These are phyloP conservation scores for Apus apus DNA, from an alignment of 2,113 vertebrate species.

Conservation along the genomic window DNA sequence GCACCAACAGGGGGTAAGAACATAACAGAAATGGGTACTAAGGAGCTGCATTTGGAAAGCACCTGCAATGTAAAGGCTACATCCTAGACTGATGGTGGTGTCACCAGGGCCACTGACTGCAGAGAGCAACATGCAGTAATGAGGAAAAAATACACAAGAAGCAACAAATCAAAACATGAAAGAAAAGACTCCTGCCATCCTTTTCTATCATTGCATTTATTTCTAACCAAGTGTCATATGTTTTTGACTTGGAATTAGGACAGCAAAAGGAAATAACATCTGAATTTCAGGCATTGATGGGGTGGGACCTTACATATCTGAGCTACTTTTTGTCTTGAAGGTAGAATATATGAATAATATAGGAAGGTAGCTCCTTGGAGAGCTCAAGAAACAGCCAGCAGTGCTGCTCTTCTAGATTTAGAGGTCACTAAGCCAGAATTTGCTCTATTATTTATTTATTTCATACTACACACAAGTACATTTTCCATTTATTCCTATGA, in stretches of 20 bases:
- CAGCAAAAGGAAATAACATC: background rate
- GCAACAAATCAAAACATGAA: background rate
- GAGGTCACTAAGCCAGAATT: constrained; percentile 5
- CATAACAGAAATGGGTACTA: background rate
- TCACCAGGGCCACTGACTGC: background rate
- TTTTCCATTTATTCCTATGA: constrained; percentile 14
- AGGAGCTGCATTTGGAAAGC: background rate
- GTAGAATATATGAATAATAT: background rate
- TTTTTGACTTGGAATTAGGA: background rate
- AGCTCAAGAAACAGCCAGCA: background rate
- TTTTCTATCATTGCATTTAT: background rate
- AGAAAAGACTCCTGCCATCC: background rate
- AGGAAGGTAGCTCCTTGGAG: background rate
- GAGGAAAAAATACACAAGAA: background rate
- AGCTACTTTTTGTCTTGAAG: background rate
- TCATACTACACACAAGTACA: background rate
- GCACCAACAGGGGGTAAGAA: background rate
- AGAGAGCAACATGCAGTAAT: background rate
- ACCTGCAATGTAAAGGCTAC: background rate
- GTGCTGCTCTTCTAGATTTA: background rate
- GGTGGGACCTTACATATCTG: background rate
- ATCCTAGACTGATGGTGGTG: background rate
- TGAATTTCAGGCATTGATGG: background rate
- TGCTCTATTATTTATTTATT: constrained; percentile 22
- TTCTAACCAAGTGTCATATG: background rate